phyloP scores from a whole-genome alignment of 1,140 invertebrate genomes.

The Trigoniulus corallinus region DNA sequence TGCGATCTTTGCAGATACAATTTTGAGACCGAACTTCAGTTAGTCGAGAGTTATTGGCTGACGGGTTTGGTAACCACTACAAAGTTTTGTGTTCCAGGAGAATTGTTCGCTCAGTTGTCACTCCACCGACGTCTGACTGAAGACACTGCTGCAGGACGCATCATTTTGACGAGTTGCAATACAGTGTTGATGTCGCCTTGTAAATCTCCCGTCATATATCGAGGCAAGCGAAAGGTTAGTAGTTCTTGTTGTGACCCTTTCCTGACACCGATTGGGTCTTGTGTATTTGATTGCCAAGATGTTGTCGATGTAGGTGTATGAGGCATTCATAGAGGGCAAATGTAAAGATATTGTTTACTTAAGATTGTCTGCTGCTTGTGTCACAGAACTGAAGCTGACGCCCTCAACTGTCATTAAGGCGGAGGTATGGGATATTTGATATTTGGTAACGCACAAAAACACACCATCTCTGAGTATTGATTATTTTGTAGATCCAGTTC shows the following conservation, averaged over 20 bases:
- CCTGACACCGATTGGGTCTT: not conserved
- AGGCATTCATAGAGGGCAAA: conserved; percentile 64
- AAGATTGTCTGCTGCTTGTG: conserved; percentile 44
- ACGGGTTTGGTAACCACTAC: conserved; percentile 49
- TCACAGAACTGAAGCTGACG: conserved; percentile 40
- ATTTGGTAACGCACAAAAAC: not conserved
- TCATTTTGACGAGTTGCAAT: conserved; percentile 63
- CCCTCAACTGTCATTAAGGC: conserved; percentile 22
- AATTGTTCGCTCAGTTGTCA: conserved; percentile 56
- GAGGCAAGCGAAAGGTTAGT: not conserved
- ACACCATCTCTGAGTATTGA: no score
- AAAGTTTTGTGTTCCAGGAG: conserved; percentile 57
- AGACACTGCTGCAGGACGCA: conserved; percentile 61
- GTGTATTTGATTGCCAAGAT: not conserved
- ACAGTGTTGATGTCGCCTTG: conserved; percentile 42
- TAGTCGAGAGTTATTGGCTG: conserved; percentile 50
- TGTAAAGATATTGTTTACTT: conserved; percentile 63
- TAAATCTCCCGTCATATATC: not conserved
- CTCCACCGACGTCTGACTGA: conserved; percentile 52
- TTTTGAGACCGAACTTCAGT: conserved; percentile 43
- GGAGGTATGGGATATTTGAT: conserved; percentile 10
- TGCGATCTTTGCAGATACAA: conserved; percentile 38
- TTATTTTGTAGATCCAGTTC: conserved; percentile 66
- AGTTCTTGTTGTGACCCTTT: not conserved
- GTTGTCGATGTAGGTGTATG: conserved; percentile 37